phyloP scores from a whole-genome alignment of 64 coral and sea anemone species.

The Montipora capricornis region DNA sequence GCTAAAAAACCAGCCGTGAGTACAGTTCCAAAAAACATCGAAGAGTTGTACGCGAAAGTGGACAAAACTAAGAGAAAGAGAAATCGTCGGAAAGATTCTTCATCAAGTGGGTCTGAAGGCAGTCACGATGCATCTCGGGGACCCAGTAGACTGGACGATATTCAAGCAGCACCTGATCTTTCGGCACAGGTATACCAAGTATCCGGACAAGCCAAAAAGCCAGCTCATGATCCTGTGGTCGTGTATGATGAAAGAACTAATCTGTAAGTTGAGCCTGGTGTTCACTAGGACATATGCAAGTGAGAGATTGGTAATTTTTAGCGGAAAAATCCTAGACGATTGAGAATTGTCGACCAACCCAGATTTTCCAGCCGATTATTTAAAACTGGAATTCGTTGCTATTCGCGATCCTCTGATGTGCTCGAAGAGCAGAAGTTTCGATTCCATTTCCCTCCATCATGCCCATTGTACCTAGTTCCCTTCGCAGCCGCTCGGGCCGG shows the following conservation, averaged over 20 bases:
- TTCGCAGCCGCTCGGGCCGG: too few relatives aligned
- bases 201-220: neutral
- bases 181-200: neutral
- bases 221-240: conserved; percentile 64
- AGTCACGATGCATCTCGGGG: neutral
- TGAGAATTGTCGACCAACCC: too few relatives aligned
- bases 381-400: too few relatives aligned
- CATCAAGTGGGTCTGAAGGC: neutral
- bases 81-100: conserved; percentile 19
- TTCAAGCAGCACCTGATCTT: neutral
- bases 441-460: too few relatives aligned
- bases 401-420: too few relatives aligned
- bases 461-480: too few relatives aligned
- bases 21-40: neutral
- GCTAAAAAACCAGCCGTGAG: neutral
- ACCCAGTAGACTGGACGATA: neutral
- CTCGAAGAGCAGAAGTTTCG: too few relatives aligned
- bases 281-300: neutral
- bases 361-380: too few relatives aligned
- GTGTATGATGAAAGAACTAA: conserved; percentile 95
- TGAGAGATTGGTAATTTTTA: neutral
- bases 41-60: conserved; percentile 69
- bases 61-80: conserved; percentile 83
- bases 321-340: neutral
- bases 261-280: conserved; percentile 27